phyloP scores from a whole-genome alignment of 2,888 invertebrate species.

The Elgonia sp. region DNA sequence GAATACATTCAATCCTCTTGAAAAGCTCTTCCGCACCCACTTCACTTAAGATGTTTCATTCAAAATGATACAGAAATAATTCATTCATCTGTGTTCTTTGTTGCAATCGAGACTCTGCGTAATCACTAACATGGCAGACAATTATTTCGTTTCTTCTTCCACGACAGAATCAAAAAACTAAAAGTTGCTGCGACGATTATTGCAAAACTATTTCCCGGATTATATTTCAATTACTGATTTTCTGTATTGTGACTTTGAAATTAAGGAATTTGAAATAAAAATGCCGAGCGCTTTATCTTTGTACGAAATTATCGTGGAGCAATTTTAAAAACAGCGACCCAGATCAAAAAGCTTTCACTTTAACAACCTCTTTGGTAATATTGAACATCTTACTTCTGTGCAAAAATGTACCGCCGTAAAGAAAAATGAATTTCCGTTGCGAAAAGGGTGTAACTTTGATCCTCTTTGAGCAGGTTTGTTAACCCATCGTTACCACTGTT shows the following conservation, averaged over 20 bases:
- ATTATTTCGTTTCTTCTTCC: neutral
- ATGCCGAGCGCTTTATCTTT: conserved; percentile 26
- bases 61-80: conserved; percentile 66
- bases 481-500: conserved; percentile 28
- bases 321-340: conserved; percentile 16
- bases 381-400: conserved; percentile 25
- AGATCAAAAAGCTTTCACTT: conserved; percentile 21
- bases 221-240: neutral
- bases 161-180: neutral
- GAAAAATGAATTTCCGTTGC: conserved; percentile 31
- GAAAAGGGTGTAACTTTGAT: conserved; percentile 13
- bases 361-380: conserved; percentile 27
- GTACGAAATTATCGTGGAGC: neutral
- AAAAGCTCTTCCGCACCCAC: conserved; percentile 65
- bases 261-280: conserved; percentile 9
- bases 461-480: conserved; percentile 26
- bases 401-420: neutral
- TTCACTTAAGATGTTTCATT: conserved; percentile 72
- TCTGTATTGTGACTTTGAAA: neutral
- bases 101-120: conserved; percentile 2
- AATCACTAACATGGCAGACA: neutral
- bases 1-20: conserved; percentile 78
- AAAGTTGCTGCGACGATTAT: neutral
- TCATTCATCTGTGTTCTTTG: conserved; percentile 62
- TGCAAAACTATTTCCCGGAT: neutral